phyloP scores from a whole-genome alignment of 2,113 vertebrate species.

The Choloepus hoffmanni region DNA sequence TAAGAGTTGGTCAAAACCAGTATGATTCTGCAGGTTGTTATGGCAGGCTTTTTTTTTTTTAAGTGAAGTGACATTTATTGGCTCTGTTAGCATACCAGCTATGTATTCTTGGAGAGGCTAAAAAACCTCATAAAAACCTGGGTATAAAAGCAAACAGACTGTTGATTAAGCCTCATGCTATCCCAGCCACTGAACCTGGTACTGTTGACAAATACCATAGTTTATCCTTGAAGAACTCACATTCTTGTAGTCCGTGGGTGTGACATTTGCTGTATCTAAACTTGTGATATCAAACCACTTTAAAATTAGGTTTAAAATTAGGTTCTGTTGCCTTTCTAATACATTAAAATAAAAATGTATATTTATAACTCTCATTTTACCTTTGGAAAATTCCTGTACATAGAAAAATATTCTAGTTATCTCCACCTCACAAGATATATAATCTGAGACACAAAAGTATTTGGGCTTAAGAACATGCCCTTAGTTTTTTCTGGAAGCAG shows the following conservation, averaged over 20 bases:
- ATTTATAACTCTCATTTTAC: background rate
- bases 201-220: too few species aligned
- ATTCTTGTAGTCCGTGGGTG: background rate
- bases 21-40: background rate
- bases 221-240: too few species aligned
- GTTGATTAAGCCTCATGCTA: too few species aligned
- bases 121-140: too few species aligned
- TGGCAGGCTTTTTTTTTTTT: background rate
- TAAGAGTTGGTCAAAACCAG: background rate
- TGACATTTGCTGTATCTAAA: background rate
- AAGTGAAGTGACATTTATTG: too few species aligned
- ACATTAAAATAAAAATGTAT: accelerated
- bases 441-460: background rate
- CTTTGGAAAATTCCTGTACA: background rate
- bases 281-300: background rate
- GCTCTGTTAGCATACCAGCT: too few species aligned
- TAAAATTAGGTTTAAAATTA: background rate
- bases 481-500: background rate
- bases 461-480: background rate
- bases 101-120: too few species aligned
- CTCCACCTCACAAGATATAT: background rate
- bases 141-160: too few species aligned
- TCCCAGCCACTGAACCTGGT: too few species aligned
- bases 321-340: background rate
- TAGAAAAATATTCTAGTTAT: too few species aligned